Evolutionary conservation across 2,888 invertebrate species (phyloP).

Genomic region (Platerodrilus igneus): DNA sequence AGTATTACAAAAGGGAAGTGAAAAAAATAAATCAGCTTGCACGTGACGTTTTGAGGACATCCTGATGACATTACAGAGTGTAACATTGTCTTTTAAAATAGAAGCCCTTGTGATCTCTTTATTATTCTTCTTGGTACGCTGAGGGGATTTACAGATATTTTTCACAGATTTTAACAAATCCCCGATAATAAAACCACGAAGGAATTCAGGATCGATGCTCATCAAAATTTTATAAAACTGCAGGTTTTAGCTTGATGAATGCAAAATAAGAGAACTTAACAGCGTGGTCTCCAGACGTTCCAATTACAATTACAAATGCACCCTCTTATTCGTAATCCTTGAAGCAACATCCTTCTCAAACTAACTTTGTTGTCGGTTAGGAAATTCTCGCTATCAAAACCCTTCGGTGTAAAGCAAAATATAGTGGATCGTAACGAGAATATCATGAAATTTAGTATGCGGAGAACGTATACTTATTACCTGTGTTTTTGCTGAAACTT

Average conservation of each 20-base stretch:
- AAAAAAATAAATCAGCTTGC: constrained; percentile 34
- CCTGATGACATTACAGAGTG: constrained; percentile 29
- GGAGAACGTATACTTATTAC: constrained; percentile 18
- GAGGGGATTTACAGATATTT: too few relatives aligned
- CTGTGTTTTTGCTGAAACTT: constrained; percentile 17
- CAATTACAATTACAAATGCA: constrained; percentile 36
- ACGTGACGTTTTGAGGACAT: constrained; percentile 34
- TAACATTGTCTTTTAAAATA: constrained; percentile 30
- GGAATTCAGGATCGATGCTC: too few relatives aligned
- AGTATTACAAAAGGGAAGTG: constrained; percentile 31
- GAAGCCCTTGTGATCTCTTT: constrained; percentile 33
- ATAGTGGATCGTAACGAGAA: constrained; percentile 9
- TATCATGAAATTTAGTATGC: constrained; percentile 16
- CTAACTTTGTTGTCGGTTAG: constrained; percentile 25
- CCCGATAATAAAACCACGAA: too few relatives aligned
- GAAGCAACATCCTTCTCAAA: constrained; percentile 26
- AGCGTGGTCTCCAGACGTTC: constrained; percentile 26
- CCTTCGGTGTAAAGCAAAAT: constrained; percentile 6
- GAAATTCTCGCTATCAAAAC: constrained; percentile 8
- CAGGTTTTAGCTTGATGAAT: too few relatives aligned
- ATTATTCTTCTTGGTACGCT: constrained; percentile 33
- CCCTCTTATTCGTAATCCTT: constrained; percentile 25
- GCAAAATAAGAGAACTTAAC: constrained; percentile 13
- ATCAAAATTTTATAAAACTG: too few relatives aligned
- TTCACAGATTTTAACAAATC: too few relatives aligned